phyloP scores from a whole-genome alignment of 2,888 invertebrate species.

The Electrophaes corylata region DNA sequence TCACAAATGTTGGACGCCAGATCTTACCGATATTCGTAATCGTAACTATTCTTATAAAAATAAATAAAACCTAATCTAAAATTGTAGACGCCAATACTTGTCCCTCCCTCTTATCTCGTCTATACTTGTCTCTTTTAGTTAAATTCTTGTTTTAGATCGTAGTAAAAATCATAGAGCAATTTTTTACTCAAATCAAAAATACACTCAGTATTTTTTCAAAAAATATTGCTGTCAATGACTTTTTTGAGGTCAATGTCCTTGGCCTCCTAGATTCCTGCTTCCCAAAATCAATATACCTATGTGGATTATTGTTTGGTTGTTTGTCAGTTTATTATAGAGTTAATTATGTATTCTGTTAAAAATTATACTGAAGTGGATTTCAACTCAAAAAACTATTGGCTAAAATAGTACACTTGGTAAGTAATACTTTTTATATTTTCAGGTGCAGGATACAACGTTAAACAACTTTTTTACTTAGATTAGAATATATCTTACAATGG shows the following conservation, averaged over 20 bases:
- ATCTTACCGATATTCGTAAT: too few species aligned
- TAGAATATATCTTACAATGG: constrained; percentile 27
- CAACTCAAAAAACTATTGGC: background rate
- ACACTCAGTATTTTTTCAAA: background rate
- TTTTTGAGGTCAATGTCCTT: constrained; percentile 34
- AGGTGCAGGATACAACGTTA: constrained; percentile 23
- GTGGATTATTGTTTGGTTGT: too few species aligned
- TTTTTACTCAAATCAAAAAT: background rate
- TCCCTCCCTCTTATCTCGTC: too few species aligned
- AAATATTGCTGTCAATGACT: constrained; percentile 29
- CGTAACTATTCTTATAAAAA: too few species aligned
- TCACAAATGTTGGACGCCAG: too few species aligned
- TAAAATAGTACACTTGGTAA: constrained; percentile 19
- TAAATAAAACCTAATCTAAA: too few species aligned
- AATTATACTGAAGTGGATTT: background rate
- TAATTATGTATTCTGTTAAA: background rate
- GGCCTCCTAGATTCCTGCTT: constrained; percentile 33
- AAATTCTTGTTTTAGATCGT: too few species aligned
- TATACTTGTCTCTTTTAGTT: too few species aligned
- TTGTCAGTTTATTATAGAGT: background rate
- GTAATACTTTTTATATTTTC: constrained; percentile 24
- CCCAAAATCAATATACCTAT: background rate
- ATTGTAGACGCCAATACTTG: too few species aligned
- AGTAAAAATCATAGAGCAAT: too few species aligned
- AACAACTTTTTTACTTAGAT: background rate